These are phyloP conservation scores for Poeciliopsis turneri DNA, from an alignment of 2,797 vertebrate species.

Conservation along the genomic window DNA sequence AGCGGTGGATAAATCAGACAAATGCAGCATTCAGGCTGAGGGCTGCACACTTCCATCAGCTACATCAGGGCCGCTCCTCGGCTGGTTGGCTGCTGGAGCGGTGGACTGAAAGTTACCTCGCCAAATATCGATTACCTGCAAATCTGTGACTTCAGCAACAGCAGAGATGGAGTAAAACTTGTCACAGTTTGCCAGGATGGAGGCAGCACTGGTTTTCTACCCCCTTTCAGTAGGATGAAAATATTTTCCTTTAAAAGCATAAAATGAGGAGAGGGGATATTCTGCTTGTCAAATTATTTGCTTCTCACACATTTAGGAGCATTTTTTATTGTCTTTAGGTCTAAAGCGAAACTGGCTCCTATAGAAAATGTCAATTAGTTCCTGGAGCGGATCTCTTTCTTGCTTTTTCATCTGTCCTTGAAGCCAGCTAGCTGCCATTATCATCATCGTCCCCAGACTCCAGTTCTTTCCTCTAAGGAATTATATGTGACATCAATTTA, in stretches of 20 bases:
- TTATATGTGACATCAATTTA: constrained; percentile 29
- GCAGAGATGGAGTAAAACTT: constrained; percentile 29
- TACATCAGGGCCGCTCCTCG: constrained; percentile 71
- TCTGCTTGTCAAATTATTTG: constrained; percentile 18
- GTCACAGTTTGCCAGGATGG: constrained; percentile 33
- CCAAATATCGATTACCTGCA: constrained; percentile 53
- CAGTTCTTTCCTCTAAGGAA: constrained; percentile 13
- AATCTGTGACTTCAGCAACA: constrained; percentile 46
- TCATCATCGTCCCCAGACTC: constrained; percentile 18
- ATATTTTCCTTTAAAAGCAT: constrained; percentile 11
- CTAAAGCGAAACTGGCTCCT: constrained; percentile 58
- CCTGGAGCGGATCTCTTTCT: constrained; percentile 45
- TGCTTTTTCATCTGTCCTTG: constrained; percentile 45
- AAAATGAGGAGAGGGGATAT: neutral
- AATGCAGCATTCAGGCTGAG: constrained; percentile 51
- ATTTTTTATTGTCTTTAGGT: constrained; percentile 55
- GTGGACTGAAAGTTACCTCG: constrained; percentile 84
- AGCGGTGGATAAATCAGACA: constrained; percentile 78
- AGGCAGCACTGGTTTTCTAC: constrained; percentile 21
- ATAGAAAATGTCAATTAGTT: constrained; percentile 15
- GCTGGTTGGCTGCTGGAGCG: constrained; percentile 81
- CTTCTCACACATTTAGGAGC: constrained; percentile 60
- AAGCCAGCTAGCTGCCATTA: constrained; percentile 41
- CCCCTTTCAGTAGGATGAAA: constrained; percentile 15
- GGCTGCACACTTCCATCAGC: constrained; percentile 62